Evolutionary conservation across 2,888 invertebrate species (phyloP).

Genomic region (Melanophora roralis): DNA sequence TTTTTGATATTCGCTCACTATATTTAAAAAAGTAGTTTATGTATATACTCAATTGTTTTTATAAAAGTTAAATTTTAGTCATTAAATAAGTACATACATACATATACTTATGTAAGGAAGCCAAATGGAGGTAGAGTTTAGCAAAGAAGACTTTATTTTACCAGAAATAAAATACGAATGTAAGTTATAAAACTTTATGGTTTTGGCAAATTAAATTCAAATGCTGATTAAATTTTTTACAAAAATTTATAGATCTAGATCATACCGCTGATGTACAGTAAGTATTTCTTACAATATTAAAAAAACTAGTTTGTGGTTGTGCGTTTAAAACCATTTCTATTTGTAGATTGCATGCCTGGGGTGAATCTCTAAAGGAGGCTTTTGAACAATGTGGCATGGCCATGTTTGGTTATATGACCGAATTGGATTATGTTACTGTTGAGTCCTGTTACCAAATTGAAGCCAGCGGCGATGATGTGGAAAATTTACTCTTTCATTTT

Average conservation of each 20-base stretch:
- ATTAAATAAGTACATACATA: background rate
- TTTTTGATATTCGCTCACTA: no score
- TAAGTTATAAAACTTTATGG: constrained; percentile 79
- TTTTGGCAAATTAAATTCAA: no score
- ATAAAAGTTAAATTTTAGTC: background rate
- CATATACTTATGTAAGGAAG: no score
- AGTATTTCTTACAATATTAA: constrained; percentile 81
- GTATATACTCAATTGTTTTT: no score
- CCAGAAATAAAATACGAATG: constrained; percentile 89
- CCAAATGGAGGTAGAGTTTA: constrained; percentile 78
- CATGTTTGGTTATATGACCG: constrained; percentile 99
- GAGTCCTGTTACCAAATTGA: constrained; percentile 87
- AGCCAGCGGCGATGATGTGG: constrained; percentile 92
- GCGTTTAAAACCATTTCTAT: no score
- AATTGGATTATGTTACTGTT: constrained; percentile 89
- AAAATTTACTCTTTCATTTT: constrained; percentile 92
- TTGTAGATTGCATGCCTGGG: constrained; percentile 93
- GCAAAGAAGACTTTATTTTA: constrained; percentile 81
- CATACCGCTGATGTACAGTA: constrained; percentile 99
- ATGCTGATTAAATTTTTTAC: background rate
- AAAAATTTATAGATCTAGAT: constrained; percentile 85
- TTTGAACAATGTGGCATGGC: constrained; percentile 97
- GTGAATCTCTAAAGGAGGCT: constrained; percentile 88
- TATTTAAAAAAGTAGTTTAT: no score
- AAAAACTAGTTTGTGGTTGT: background rate